Percentiles rank a stretch among this genome's conserved stretches.
Evolutionary conservation across 1,140 invertebrate genomes (phyloP).

Genomic region (Fragariocoptes setiger): DNA sequence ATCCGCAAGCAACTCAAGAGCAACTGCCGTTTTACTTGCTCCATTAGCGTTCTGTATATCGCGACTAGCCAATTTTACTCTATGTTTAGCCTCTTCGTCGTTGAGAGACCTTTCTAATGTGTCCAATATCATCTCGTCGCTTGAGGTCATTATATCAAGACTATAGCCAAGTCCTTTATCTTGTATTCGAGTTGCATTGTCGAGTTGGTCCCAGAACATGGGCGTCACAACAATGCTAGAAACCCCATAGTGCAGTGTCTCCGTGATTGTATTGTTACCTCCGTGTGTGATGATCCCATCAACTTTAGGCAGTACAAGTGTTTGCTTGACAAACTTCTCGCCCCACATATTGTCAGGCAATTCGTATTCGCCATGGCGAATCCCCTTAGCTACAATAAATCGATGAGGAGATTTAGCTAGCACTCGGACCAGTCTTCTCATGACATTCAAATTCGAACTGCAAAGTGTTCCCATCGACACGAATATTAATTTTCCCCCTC

Average conservation of each 20-base stretch:
- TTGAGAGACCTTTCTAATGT: too few relatives aligned
- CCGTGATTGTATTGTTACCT: conserved; percentile 11
- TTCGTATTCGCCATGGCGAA: conserved; percentile 2
- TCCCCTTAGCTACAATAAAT: conserved; percentile 5
- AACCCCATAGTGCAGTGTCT: conserved; percentile 4
- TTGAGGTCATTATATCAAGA: too few relatives aligned
- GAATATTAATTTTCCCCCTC: conserved; percentile 4
- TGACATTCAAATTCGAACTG: conserved; percentile 1
- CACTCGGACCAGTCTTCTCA: conserved; percentile 1
- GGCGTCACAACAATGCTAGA: conserved; percentile 6
- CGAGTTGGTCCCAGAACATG: conserved; percentile 6
- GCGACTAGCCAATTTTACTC: too few relatives aligned
- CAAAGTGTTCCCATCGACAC: conserved; percentile 6
- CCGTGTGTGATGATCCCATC: conserved; percentile 14
- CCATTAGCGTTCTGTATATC: too few relatives aligned
- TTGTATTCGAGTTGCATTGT: conserved; percentile 5
- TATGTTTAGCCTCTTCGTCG: too few relatives aligned
- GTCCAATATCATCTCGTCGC: too few relatives aligned
- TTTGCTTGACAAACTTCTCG: conserved; percentile 1
- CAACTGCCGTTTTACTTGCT: too few relatives aligned
- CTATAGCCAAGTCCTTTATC: conserved; percentile 4
- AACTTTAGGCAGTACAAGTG: conserved; percentile 1
- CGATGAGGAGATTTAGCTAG: conserved; percentile 2
- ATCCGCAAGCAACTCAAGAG: too few relatives aligned
- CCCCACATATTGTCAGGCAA: conserved; percentile 7